These are phyloP conservation scores for Macrochelys suwanniensis DNA, from an alignment of 2,797 vertebrate species.

Conservation along the genomic window DNA sequence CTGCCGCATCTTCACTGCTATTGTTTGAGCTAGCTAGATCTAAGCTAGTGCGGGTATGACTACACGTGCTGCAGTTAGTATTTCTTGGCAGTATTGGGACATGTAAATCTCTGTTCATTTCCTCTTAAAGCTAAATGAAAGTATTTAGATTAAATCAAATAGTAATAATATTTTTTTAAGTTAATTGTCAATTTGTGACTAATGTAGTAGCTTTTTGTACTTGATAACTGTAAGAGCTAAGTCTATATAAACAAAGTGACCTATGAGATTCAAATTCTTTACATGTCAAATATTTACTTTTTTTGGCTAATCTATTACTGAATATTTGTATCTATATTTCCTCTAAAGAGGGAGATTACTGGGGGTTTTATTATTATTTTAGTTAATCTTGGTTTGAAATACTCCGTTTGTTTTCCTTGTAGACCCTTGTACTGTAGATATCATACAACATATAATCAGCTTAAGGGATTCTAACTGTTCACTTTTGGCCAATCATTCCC, in stretches of 20 bases:
- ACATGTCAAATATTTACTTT: conserved; percentile 9
- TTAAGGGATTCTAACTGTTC: neutral
- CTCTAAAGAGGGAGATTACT: neutral
- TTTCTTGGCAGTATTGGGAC: conserved; percentile 44
- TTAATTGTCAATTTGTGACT: conserved; percentile 28
- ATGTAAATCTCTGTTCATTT: conserved; percentile 42
- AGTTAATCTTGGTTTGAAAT: neutral
- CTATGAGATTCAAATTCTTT: conserved; percentile 13
- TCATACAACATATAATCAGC: neutral
- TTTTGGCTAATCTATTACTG: neutral
- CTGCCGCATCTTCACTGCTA: neutral
- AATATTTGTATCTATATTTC: conserved; percentile 3
- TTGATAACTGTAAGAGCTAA: conserved; percentile 16
- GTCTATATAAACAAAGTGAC: conserved; percentile 24
- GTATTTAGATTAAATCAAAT: conserved; percentile 43
- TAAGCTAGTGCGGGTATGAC: neutral
- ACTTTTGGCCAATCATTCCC: neutral
- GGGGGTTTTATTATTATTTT: conserved; percentile 6
- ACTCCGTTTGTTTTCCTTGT: conserved; percentile 16
- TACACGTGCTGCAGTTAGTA: conserved; percentile 35
- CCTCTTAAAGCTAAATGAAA: conserved; percentile 51
- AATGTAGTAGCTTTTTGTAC: neutral
- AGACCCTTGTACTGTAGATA: neutral
- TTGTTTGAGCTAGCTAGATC: neutral
- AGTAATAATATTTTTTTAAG: conserved; percentile 26